phyloP scores from a whole-genome alignment of 37 sponge, comb jelly and placozoan species.

The Beroe ovata region DNA sequence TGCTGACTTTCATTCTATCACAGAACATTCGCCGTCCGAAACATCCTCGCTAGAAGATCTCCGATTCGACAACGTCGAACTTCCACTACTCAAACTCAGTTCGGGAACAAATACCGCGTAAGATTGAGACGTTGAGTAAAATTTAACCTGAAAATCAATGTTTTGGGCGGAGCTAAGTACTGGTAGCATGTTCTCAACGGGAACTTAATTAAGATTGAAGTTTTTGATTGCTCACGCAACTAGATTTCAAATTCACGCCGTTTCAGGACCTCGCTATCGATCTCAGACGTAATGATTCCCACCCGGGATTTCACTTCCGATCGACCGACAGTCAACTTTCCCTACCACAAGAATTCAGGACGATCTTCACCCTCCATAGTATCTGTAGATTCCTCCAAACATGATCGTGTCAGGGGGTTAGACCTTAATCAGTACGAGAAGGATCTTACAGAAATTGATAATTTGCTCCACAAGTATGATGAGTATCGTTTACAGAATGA shows the following conservation, averaged over 20 bases:
- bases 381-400: not conserved
- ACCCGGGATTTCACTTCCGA: not conserved
- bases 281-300: not conserved
- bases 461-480: constrained; percentile 36
- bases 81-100: not conserved
- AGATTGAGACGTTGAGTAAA: too few relatives aligned
- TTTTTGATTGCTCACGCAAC: too few relatives aligned
- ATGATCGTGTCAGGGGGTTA: not conserved
- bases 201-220: too few relatives aligned
- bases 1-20: too few relatives aligned
- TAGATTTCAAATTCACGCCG: too few relatives aligned
- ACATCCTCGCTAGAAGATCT: constrained; percentile 42
- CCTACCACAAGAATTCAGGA: not conserved
- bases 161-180: too few relatives aligned
- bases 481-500: constrained; percentile 8
- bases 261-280: not conserved
- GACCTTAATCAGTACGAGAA: constrained; percentile 37
- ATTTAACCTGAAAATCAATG: too few relatives aligned
- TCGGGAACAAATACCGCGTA: not conserved
- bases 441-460: constrained; percentile 45
- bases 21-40: too few relatives aligned
- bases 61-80: constrained; percentile 2
- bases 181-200: too few relatives aligned
- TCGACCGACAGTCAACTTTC: not conserved
- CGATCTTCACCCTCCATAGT: not conserved